Base-by-base conservation (phyloP, 2,888 invertebrate genomes). In the Baccha elongata region DNA sequence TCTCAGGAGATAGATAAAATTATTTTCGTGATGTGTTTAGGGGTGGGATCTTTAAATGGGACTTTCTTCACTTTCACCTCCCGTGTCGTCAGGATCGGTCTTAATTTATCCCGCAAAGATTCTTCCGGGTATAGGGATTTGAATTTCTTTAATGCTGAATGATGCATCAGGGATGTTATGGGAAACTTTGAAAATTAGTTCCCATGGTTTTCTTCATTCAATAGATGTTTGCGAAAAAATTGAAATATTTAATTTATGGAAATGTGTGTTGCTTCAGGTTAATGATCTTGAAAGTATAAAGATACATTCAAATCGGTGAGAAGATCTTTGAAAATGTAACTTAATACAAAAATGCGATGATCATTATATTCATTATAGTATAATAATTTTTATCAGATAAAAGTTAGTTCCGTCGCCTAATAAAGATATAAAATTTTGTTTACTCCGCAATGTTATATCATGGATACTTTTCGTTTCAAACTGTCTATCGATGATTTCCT, bases 51-150 rank as follows among this genome's bases (percentile, higher is more conserved):
- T 19, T 8, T n/a, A 35, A 35, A 78, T 60, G 58, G 55, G 68
- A 78, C 44, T 67, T 67, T 29, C 46, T 58, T 72, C 72, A 72
- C 76, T 83, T 83, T 71, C 75, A 69, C 68, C 73, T 19, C 29
- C 40, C 8, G 19, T 50, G 3, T 21, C 40, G 15, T 40, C 26
- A 37, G 8, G 32, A 29, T 50, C 26, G 40, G 15, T 42, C 6
- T 29, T 21, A 40, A 35, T 21, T 13, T 13, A 55, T 29, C 15
- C n/a, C n/a, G 19, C 29, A 13, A 75, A 81, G 60, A 68, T 23
- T 73, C 78, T 83, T 83, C 83, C 83, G 83, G 83, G 83, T 83
- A 50, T 53, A 19, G 40, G 13, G 55, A 78, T 83, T 78, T 73
- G 68, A 78, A 83, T 83, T 83, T 62, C 10, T 26, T 7, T 26